Evolutionary conservation across 1,140 invertebrate genomes (phyloP), one percentile per base, ranked within the genome.

Genomic region (Nephila pilipes): DNA sequence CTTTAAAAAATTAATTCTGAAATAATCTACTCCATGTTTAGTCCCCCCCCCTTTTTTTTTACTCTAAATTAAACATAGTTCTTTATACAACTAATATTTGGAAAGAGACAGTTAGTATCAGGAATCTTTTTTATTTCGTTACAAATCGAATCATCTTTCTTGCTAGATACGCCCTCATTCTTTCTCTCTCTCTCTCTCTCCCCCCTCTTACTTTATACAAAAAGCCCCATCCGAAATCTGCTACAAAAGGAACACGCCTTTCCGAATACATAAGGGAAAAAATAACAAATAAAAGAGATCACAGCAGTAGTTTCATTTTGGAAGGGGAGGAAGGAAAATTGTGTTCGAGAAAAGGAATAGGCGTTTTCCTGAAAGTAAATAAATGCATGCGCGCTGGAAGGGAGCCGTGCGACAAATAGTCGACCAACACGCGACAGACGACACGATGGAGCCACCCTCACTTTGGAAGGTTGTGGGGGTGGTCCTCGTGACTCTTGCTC

Each of bases 371-470:
- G 69, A 25, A 29, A 75, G 69, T 75, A 75, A 75, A 75, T 65
- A 87, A 87, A 87, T 87, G 29, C 85, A 87, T 87, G 85, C 85
- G 65, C n/a, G 58, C 16, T 65, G 58, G 58, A 18, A 16, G 32
- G 25, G 54, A 46, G 60, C 85, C 18, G 32, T 87, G 85, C 85
- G 85, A 87, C 85, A 87, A 87, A 87, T 87, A 87, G 85, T 87
- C 85, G 85, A 38, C 85, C 18, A 36, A 87, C 85, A 87, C 85
- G 85, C 85, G 85, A 87, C 85, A 87, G 60, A 54, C 85, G 85
- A 87, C 85, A 87, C 54, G 60, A 36, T 25, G 85, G 85, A 87
- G 85, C 85, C 85, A 87, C 85, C 58, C 85, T 87, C 60, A 87
- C 85, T 87, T 87, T 75, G 32, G 32, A 38, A 65, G 32, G 36